Base-by-base conservation (phyloP, 2,113 vertebrate species). In the Pollimyrus isidori region DNA sequence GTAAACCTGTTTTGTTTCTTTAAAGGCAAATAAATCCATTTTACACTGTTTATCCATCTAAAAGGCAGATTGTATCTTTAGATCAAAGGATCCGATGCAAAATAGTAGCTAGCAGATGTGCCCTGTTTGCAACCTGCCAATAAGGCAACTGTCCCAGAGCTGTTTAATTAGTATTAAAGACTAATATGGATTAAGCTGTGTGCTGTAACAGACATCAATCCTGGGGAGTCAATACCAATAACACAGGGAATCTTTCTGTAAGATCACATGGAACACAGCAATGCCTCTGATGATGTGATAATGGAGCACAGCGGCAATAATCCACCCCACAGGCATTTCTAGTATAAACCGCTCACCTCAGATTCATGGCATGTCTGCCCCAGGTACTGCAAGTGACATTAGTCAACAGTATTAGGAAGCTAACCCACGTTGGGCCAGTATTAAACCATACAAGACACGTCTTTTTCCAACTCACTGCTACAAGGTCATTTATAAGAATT, bases 91-190 rank as follows among this genome's bases (percentile, higher is more conserved):
- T 91, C 90, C 84, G 53, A 83, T 87, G 89, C 84, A 90, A 89
- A 91, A 92, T 90, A 65, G 86, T 88, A 90, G 90, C 65, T 45
- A 84, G 88, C 89, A 90, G 90, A 90, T 88, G 69, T 56, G 62
- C 15, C 21, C 82, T 58, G 89, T 82, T 82, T 87, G 86, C 87
- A 48, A 88, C 84, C 90, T 88, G 90, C 88, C 90, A 90, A 65
- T 88, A 49, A 49, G 76, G 76, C 53, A 56, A 69, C 89, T 91
- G 73, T 91, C 88, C 90, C 90, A 9, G 82, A 89, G 90, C 89
- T 88, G 88, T 93, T 92, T 94, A 93, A 94, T 93, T 93, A 90
- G 90, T 91, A 92, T 94, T 92, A 92, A 91, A 92, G 58, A 86
- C 92, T 90, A 62, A 91, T 92, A 65, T 93, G 88, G 91, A 84